A percentile compares a stretch with the other conserved stretches of the same genome.
Evolutionary conservation across 1,140 invertebrate species (phyloP).

Genomic region (Medauroidea extradentata): DNA sequence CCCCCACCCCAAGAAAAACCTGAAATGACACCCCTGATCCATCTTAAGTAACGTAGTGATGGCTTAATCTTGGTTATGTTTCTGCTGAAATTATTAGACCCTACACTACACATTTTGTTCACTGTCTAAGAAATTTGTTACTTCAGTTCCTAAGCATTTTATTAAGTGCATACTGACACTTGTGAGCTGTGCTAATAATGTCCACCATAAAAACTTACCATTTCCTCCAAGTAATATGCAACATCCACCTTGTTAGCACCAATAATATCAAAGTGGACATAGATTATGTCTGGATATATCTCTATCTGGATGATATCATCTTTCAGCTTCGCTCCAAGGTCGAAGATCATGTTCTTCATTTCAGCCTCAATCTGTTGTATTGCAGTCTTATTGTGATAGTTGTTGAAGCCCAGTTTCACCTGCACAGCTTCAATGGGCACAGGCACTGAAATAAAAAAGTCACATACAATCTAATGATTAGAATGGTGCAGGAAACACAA

Average conservation of each 20-base stretch:
- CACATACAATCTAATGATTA: no score
- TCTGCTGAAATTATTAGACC: no score
- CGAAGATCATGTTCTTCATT: constrained; percentile 46
- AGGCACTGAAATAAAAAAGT: constrained; percentile 43
- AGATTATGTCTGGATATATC: constrained; percentile 50
- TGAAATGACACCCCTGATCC: no score
- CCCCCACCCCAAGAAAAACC: no score
- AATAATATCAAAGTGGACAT: constrained; percentile 54
- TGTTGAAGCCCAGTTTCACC: constrained; percentile 56
- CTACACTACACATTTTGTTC: no score
- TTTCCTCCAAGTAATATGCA: constrained; percentile 58
- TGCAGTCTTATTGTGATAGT: constrained; percentile 43
- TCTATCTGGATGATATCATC: constrained; percentile 51
- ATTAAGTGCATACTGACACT: no score
- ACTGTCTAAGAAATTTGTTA: no score
- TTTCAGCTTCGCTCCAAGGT: constrained; percentile 47
- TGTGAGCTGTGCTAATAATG: no score
- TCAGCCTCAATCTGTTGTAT: constrained; percentile 50
- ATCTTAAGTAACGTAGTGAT: no score
- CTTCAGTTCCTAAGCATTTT: no score
- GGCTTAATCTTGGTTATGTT: no score
- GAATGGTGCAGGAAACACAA: no score
- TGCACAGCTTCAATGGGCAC: constrained; percentile 57
- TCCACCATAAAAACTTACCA: constrained; percentile 48
- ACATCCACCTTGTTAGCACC: constrained; percentile 62